Base-by-base conservation (phyloP, 1,140 invertebrate genomes). In the Lordiphosa collinella region DNA sequence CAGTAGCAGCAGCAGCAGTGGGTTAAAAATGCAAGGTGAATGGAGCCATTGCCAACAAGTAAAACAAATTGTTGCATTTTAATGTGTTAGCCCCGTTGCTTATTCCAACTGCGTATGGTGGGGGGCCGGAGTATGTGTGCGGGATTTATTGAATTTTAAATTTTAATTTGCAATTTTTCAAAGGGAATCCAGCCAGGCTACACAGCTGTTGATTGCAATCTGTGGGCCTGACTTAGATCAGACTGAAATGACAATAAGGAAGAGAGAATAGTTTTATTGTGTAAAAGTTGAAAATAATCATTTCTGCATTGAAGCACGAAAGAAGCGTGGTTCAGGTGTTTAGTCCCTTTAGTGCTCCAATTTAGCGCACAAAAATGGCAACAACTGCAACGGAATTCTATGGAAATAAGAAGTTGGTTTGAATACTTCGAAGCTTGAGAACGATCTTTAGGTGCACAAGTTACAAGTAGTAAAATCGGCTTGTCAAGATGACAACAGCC, bases 11-110 rank as follows among this genome's bases (percentile, higher is more conserved):
- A 51, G 9, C 48, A 32, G 44, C 50, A 60, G 40, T 44, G 51
- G 58, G 38, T 55, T 46, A 56, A 53, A 53, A 56, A 52, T 67
- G 46, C 55, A 58, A 36, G 31, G 51, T 46, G 35, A 51, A 36
- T 40, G 49, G 38, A 10, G 31, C 11, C n/a, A 14, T 37, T 54
- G 64, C 63, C 72, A 84, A 78, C 79, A 78, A 84, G 79, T 78
- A 84, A 73, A 78, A 84, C 75, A 84, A 84, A 84, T 84, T 84
- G 78, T 84, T 84, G 78, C 73, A 84, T 84, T 84, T 84, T 84
- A 78, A 84, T 84, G 79, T 64, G 63, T 55, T 62, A 41, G 47
- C 40, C 37, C 48, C 55, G 25, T 38, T 68, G 35, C 58, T 55
- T 60, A 55, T 54, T 72, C 40, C 50, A 55, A 36, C 51, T 76